Evolutionary conservation across 2,888 invertebrate genomes (phyloP).

Genomic region (Slavum lentiscoides): DNA sequence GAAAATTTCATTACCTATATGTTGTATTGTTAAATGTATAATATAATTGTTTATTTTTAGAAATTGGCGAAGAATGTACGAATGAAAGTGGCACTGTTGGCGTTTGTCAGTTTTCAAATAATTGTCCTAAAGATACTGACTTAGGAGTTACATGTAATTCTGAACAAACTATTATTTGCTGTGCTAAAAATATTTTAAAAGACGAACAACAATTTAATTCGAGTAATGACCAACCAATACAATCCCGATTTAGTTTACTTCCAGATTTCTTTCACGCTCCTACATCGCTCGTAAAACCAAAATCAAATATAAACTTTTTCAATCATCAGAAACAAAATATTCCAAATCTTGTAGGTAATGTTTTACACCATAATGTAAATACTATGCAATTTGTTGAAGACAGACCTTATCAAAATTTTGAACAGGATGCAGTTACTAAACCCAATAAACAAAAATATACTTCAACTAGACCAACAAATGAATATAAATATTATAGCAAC

Average conservation of each 20-base stretch:
- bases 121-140: constrained; percentile 26
- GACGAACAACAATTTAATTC: background rate
- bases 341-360: background rate
- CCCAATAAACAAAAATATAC: constrained; percentile 17
- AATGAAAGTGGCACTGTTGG: constrained; percentile 38
- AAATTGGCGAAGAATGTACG: constrained; percentile 40
- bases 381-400: constrained; percentile 31
- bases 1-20: background rate
- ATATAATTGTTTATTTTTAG: constrained; percentile 21
- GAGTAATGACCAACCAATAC: background rate
- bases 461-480: constrained; percentile 11
- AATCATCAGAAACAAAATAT: background rate
- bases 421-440: constrained; percentile 16
- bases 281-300: background rate
- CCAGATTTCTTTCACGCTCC: constrained; percentile 34
- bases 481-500: background rate
- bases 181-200: constrained; percentile 19
- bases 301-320: constrained; percentile 24
- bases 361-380: constrained; percentile 19
- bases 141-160: constrained; percentile 38
- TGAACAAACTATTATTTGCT: constrained; percentile 25
- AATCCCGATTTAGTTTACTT: constrained; percentile 16
- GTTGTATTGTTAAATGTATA: background rate
- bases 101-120: constrained; percentile 23
- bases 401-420: constrained; percentile 31